phyloP scores from a whole-genome alignment of 2,888 invertebrate species.

The Leptopilina drosophilae region DNA sequence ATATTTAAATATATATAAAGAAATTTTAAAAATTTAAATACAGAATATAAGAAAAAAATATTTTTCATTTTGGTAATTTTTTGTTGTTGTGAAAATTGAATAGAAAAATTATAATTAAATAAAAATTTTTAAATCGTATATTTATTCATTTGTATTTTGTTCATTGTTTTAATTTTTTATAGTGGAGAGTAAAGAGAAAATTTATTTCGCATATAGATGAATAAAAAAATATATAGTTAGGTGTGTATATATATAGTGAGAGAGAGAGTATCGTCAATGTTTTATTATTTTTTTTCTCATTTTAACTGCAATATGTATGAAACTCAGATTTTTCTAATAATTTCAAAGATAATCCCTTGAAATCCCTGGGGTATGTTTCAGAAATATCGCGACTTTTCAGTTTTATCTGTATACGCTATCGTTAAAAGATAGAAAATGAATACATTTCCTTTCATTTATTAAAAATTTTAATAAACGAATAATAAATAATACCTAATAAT shows the following conservation, averaged over 20 bases:
- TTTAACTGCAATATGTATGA: neutral
- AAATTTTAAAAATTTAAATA: too few relatives aligned
- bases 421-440: conserved; percentile 1
- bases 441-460: neutral
- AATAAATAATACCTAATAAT: too few relatives aligned
- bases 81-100: too few relatives aligned
- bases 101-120: neutral
- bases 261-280: neutral
- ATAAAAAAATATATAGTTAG: neutral
- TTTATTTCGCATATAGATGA: neutral
- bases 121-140: neutral
- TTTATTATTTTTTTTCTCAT: neutral
- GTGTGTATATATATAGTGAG: neutral
- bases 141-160: neutral
- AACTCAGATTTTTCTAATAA: conserved; percentile 4
- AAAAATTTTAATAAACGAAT: neutral
- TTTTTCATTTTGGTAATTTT: too few relatives aligned
- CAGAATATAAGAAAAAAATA: too few relatives aligned
- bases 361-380: neutral
- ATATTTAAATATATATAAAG: too few relatives aligned
- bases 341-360: conserved; percentile 12
- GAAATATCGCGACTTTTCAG: neutral
- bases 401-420: neutral
- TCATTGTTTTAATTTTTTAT: neutral
- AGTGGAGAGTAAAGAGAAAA: neutral